Conservation (phyloP, 53 echinoderm and acorn worm species). For the Henricia sp. region DNA sequence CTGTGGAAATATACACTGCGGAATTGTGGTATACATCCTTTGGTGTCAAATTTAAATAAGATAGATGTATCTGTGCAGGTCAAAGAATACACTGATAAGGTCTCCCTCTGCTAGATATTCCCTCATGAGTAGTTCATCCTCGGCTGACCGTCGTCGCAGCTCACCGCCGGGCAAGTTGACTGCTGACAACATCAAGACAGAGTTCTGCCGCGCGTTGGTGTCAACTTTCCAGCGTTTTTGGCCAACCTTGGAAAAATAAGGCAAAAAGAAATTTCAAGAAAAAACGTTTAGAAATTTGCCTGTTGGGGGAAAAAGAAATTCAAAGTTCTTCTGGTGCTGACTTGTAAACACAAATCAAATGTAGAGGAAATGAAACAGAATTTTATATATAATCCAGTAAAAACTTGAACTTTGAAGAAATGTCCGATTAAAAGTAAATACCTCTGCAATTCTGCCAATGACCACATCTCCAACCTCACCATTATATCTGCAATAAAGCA, state of each 20-base stretch:
- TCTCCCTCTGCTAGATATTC: slow-evolving; percentile 97
- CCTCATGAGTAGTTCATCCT: slow-evolving; percentile 95
- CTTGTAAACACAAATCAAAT: too few species aligned
- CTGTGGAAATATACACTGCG: too few species aligned
- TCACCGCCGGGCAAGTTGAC: slow-evolving; percentile 85
- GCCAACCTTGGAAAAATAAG: slow-evolving; percentile 70
- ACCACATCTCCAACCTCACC: slow-evolving; percentile 98
- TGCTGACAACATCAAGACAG: slow-evolving; percentile 94
- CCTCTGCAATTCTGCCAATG: slow-evolving; percentile 93
- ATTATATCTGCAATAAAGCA: slow-evolving; percentile 74
- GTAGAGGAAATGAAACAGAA: too few species aligned
- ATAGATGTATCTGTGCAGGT: too few species aligned
- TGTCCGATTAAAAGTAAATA: too few species aligned
- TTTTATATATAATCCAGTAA: too few species aligned
- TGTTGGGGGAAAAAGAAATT: too few species aligned
- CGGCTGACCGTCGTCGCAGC: slow-evolving; percentile 76
- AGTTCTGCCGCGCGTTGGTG: slow-evolving; percentile 86
- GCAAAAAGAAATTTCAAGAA: background rate
- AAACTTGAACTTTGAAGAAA: too few species aligned
- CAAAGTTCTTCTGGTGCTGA: background rate
- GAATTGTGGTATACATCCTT: too few species aligned
- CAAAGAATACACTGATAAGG: slow-evolving; percentile 97
- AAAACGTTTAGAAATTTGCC: too few species aligned
- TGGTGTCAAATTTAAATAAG: too few species aligned
- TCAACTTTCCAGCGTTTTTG: slow-evolving; percentile 98